phyloP scores from a whole-genome alignment of 1,140 invertebrate genomes.

The Cydia splendana region DNA sequence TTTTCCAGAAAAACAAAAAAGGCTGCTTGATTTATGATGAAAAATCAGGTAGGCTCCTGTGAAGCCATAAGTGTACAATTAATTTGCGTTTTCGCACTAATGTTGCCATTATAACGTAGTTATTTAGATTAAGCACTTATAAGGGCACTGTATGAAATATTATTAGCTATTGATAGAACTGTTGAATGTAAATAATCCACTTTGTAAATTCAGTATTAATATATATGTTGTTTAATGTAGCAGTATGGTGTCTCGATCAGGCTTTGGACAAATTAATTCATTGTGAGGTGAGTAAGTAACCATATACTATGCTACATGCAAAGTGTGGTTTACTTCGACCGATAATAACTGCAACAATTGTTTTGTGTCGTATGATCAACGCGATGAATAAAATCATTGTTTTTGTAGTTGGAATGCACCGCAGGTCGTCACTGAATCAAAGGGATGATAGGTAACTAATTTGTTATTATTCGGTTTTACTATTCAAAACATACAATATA shows the following conservation, averaged over 20 bases:
- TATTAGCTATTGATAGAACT: slow-evolving; percentile 38
- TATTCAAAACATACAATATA: slow-evolving; percentile 3
- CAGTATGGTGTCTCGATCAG: slow-evolving; percentile 32
- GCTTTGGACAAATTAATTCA: slow-evolving; percentile 43
- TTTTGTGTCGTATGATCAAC: not conserved
- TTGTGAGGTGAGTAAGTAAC: slow-evolving; percentile 42
- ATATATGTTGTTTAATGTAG: slow-evolving; percentile 43
- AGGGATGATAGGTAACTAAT: not conserved
- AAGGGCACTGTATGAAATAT: slow-evolving; percentile 35
- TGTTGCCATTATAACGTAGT: slow-evolving; percentile 63
- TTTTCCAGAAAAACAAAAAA: slow-evolving; percentile 8
- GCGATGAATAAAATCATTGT: not conserved
- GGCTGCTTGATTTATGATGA: slow-evolving; percentile 27
- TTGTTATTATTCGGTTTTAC: not conserved
- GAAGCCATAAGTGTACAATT: slow-evolving; percentile 55
- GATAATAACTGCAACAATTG: not conserved
- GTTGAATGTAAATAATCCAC: slow-evolving; percentile 59
- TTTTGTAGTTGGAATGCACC: not conserved
- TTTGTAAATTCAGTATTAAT: slow-evolving; percentile 47
- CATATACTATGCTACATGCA: slow-evolving; percentile 48
- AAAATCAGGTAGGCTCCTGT: slow-evolving; percentile 31
- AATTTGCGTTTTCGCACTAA: slow-evolving; percentile 47
- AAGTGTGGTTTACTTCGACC: slow-evolving; percentile 51
- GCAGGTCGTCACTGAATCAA: not conserved
- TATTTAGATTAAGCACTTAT: slow-evolving; percentile 46